These are phyloP conservation scores for Sebastes umbrosus DNA, from an alignment of 2,797 vertebrate species.

Conservation along the genomic window DNA sequence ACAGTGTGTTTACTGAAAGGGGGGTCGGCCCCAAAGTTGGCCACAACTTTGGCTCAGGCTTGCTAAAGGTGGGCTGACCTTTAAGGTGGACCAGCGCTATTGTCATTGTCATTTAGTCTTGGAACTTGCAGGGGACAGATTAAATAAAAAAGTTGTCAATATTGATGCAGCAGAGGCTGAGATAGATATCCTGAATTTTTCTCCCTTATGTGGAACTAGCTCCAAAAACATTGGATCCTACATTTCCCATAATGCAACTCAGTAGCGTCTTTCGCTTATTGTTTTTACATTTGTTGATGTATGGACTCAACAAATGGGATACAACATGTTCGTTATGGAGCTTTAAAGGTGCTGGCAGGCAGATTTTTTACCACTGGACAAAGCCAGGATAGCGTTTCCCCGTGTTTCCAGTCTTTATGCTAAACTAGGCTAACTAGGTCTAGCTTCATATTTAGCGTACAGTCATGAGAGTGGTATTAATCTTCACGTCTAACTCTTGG, in stretches of 20 bases:
- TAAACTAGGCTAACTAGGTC: neutral
- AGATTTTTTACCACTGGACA: neutral
- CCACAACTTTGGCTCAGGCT: no score
- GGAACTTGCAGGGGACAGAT: neutral
- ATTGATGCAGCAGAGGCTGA: neutral
- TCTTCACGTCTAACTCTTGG: neutral
- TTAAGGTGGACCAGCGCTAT: no score
- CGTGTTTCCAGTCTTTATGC: neutral
- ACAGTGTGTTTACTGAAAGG: no score
- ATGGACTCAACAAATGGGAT: neutral
- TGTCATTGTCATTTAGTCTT: no score
- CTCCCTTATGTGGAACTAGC: neutral
- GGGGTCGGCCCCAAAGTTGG: no score
- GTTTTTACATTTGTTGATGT: neutral
- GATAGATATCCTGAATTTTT: neutral
- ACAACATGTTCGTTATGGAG: neutral
- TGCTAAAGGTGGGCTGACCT: no score
- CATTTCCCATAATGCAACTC: neutral
- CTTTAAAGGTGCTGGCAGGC: neutral
- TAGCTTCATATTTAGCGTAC: no score
- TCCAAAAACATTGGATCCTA: neutral
- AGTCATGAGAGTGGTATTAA: neutral
- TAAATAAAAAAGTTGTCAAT: neutral
- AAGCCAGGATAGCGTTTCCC: neutral
- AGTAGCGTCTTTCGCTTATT: neutral